These are phyloP conservation scores for Axinella damicornis DNA, from an alignment of 37 sponge, comb jelly and placozoan genomes.

Conservation along the genomic window DNA sequence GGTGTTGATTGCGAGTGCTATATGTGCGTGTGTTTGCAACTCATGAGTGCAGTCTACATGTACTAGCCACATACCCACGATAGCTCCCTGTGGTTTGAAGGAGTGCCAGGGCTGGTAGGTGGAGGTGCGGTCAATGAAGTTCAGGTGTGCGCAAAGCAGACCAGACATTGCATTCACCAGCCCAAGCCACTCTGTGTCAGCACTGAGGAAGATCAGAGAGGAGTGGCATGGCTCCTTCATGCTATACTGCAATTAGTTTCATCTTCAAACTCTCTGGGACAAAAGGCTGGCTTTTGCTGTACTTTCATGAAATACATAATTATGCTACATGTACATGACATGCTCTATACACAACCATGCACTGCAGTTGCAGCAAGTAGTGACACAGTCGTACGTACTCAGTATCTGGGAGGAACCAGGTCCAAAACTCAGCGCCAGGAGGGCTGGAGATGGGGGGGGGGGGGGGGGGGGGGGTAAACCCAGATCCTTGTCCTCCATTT, in stretches of 20 bases:
- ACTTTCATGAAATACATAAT: no score
- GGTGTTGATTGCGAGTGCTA: no score
- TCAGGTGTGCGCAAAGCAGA: constrained; percentile 90
- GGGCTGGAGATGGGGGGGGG: constrained; percentile 81
- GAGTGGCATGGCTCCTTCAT: neutral
- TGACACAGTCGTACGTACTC: constrained; percentile 38
- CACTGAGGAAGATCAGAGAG: constrained; percentile 45
- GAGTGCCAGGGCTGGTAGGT: constrained; percentile 77
- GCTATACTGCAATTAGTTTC: no score
- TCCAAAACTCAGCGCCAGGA: constrained; percentile 94
- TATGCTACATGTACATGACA: no score
- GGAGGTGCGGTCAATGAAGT: constrained; percentile 70
- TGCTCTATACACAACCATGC: no score
- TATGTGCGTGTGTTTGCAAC: no score
- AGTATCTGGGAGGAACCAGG: constrained; percentile 82
- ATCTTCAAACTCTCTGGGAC: no score
- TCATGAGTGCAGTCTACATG: no score
- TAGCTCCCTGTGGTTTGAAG: constrained; percentile 77
- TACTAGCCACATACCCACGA: constrained; percentile 49
- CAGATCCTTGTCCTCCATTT: constrained; percentile 89
- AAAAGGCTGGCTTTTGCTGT: no score
- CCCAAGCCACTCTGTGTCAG: constrained; percentile 76
- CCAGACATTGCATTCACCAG: constrained; percentile 92
- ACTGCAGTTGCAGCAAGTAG: no score
- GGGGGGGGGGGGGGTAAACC: constrained; percentile 94